Percentiles rank a stretch among this genome's conserved stretches.
phyloP scores from a whole-genome alignment of 2,113 vertebrate species.

The Syngnathus scovelli region DNA sequence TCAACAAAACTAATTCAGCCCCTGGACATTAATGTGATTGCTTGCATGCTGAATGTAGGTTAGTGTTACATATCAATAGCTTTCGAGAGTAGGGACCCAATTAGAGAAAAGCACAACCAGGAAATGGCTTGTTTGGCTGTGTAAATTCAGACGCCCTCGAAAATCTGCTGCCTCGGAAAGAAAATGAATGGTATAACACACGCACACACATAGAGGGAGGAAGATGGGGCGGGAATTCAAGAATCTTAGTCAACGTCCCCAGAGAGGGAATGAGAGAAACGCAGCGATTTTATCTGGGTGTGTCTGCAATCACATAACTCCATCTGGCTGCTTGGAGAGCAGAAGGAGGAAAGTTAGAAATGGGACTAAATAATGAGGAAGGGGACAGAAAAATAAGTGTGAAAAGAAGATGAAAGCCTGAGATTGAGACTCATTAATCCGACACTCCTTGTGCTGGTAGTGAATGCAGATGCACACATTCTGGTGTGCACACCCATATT shows the following conservation, averaged over 20 bases:
- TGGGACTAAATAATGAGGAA: slow-evolving; percentile 5
- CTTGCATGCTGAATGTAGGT: slow-evolving; percentile 9
- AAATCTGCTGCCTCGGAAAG: slow-evolving; percentile 60
- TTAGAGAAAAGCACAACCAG: slow-evolving; percentile 35
- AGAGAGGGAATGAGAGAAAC: slow-evolving; percentile 24
- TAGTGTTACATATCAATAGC: slow-evolving; percentile 18
- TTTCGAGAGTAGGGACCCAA: slow-evolving; percentile 23
- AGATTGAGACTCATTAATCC: slow-evolving; percentile 29
- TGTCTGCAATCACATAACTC: slow-evolving; percentile 46
- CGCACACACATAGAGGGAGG: slow-evolving; percentile 3
- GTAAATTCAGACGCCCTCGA: slow-evolving; percentile 32
- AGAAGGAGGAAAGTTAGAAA: slow-evolving; percentile 20
- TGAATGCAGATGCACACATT: slow-evolving; percentile 11
- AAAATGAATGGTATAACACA: slow-evolving; percentile 39
- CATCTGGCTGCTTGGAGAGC: slow-evolving; percentile 44
- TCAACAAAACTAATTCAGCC: slow-evolving; percentile 5
- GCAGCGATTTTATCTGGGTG: slow-evolving; percentile 55
- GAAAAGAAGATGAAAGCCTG: slow-evolving; percentile 51
- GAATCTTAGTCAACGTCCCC: slow-evolving; percentile 43
- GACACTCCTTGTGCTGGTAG: slow-evolving; percentile 24
- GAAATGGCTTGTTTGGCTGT: slow-evolving; percentile 45
- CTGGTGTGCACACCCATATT: slow-evolving; percentile 14
- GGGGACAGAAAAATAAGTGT: slow-evolving; percentile 35
- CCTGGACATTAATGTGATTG: slow-evolving; percentile 7
- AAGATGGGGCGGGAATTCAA: slow-evolving; percentile 42